Base-by-base conservation (phyloP, 2,888 invertebrate genomes). In the Rhogogaster chlorosoma region DNA sequence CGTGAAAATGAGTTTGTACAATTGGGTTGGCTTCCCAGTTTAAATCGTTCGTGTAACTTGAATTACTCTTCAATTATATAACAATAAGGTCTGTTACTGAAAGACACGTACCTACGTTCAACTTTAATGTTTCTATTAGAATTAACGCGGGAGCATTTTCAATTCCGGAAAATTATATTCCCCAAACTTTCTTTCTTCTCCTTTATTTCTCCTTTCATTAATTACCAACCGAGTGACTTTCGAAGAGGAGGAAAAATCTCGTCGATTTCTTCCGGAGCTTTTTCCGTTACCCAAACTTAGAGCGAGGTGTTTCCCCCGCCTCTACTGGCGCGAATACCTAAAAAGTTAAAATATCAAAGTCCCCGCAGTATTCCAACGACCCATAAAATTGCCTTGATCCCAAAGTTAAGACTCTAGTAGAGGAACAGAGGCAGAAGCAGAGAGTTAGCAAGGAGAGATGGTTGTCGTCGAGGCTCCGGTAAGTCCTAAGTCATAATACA, bases 1-100 rank as follows among this genome's bases (percentile, higher is more conserved):
- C 75, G 77, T 49, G 77, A 77, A 53, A 77, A 77, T 77, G 49
- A 77, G 26, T 26, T 77, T 53, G n/a, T 77, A 45, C 75, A 77
- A 49, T 49, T 26, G 18, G 77, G 29, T 42, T 26, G 49, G 26
- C 7, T 45, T 53, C 49, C 22, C 77, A 29, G 7, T n/a, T 53
- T 53, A 77, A 77, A 77, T 77, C 32, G 77, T 49, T 49, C 45
- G 29, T 53, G n/a, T 32, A 49, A 77, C 53, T 53, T 29, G 77
- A 73, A 42, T 73, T 38, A 73, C 42, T 73, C 38, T 38, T 42
- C n/a, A 73, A 42, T 73, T 73, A 73, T 73, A 73, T 73, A 73
- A 42, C 42, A 42, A 38, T 73, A 26, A 73, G 38, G 38, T 38
- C 73, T 42, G 42, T 73, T 42, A 73, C 38, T 12, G 73, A 42